Conservation (phyloP, 1,140 invertebrate species). For the Apis laboriosa region DNA sequence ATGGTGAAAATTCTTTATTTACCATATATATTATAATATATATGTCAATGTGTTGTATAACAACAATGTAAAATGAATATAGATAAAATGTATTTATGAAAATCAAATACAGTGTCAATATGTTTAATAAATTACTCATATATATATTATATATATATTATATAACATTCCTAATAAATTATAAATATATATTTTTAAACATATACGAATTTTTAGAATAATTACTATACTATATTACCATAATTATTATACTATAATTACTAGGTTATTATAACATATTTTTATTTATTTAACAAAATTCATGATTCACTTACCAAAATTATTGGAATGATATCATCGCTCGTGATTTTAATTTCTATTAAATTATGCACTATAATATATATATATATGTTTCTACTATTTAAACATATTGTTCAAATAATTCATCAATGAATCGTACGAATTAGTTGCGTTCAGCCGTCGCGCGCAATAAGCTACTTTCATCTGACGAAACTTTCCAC, state of each 20-base stretch:
- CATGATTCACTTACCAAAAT: constrained; percentile 4
- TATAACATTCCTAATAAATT: background rate
- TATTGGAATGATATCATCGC: too few relatives aligned
- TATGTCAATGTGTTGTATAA: background rate
- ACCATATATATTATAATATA: background rate
- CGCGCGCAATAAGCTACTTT: constrained; percentile 52
- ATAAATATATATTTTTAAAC: background rate
- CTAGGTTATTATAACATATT: background rate
- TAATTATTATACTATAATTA: too few relatives aligned
- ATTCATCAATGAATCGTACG: constrained; percentile 7
- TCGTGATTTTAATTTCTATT: background rate
- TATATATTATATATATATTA: too few relatives aligned
- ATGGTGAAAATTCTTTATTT: background rate
- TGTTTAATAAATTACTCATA: background rate
- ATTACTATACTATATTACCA: background rate
- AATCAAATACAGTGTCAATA: background rate
- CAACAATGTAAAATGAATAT: background rate
- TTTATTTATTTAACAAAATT: too few relatives aligned
- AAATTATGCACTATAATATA: constrained; percentile 22
- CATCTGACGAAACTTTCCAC: constrained; percentile 60
- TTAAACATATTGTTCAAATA: constrained; percentile 23
- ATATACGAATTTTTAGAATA: background rate
- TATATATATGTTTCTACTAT: constrained; percentile 1
- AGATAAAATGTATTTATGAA: background rate
- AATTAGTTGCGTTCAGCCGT: constrained; percentile 22